Evolutionary conservation across 2,797 vertebrate genomes (phyloP), one percentile per base, ranked within the genome.

Genomic region (Mormyrus hasselquistii): DNA sequence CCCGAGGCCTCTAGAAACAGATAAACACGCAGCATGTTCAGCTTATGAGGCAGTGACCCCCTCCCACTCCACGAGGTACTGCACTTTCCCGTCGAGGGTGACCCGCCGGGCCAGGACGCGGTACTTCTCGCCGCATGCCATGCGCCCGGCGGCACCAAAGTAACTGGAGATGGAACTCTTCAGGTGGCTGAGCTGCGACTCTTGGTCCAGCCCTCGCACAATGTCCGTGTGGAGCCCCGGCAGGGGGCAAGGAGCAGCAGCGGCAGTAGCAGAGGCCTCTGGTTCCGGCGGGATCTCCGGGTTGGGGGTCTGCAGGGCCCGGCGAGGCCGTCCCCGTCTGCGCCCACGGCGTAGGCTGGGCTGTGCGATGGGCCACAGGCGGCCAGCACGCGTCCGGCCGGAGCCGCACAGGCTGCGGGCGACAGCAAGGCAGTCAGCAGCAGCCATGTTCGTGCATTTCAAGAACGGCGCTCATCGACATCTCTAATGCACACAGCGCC

Each of bases 1-100:
- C 49, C 47, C 8, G 44, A 29, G 49, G 82, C 65, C 88, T n/a
- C 52, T 44, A 52, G 41, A 22, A 50, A 82, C 38, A 34, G 87
- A 73, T 57, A 86, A 85, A 86, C 19, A 88, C 65, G 34, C 94
- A 38, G 89, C 69, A 47, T 22, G 50, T 16, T 47, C 93, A 90
- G 94, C 95, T 97, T 98, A 99, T 88, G 98, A 99, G 73, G 98
- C 98, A 90, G 98, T 99, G 90, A 99, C 97, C 91, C 98, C 98
- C 95, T 99, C 98, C 98, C 98, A 99, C 92, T 99, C 98, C 94
- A 99, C 97, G 92, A 99, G 96, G 93, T 99, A 99, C 97, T 99
- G 97, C 94, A 99, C 98, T 95, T 98, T 99, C 88, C 98, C 98
- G 19, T 99, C 98, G 53, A 98, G 96, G 0, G 98, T 99, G 94